Evolutionary conservation across 2,888 invertebrate genomes (phyloP).

Genomic region (Andrena hattorfiana): DNA sequence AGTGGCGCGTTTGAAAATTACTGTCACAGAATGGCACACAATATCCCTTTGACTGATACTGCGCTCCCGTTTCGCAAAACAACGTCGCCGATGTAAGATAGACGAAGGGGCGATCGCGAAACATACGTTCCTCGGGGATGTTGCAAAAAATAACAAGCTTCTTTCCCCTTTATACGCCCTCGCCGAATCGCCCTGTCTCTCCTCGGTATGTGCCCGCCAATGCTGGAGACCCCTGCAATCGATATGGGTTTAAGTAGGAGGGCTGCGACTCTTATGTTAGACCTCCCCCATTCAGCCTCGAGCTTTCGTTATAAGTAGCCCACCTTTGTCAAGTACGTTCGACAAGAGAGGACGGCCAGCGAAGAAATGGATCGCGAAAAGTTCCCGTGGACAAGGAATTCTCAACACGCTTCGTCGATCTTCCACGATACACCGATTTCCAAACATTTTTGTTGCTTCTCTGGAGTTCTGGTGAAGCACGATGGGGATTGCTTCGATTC

Average conservation of each 20-base stretch:
- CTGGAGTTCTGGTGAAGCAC: not conserved
- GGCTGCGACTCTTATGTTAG: constrained; percentile 33
- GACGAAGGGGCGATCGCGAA: not conserved
- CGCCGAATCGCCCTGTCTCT: constrained; percentile 2
- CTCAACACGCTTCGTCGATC: constrained; percentile 6
- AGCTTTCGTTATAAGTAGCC: constrained; percentile 52
- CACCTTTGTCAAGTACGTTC: constrained; percentile 56
- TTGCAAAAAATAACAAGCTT: constrained; percentile 6
- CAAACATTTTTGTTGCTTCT: constrained; percentile 22
- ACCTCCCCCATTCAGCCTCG: constrained; percentile 33
- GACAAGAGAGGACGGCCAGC: constrained; percentile 12
- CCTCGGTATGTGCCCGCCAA: not conserved
- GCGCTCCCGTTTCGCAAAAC: not conserved
- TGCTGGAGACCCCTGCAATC: constrained; percentile 41
- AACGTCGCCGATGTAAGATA: not conserved
- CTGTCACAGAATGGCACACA: not conserved
- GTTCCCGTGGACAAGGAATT: constrained; percentile 30
- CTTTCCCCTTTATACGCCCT: constrained; percentile 5
- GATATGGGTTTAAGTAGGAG: constrained; percentile 52
- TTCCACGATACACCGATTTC: constrained; percentile 1
- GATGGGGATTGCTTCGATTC: not conserved
- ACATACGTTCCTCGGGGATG: not conserved
- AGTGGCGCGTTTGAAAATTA: not conserved
- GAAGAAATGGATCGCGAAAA: constrained; percentile 33
- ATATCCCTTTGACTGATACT: not conserved